Evolutionary conservation across 2,888 invertebrate species (phyloP).

Genomic region (Pycnomerus fuliginosus): DNA sequence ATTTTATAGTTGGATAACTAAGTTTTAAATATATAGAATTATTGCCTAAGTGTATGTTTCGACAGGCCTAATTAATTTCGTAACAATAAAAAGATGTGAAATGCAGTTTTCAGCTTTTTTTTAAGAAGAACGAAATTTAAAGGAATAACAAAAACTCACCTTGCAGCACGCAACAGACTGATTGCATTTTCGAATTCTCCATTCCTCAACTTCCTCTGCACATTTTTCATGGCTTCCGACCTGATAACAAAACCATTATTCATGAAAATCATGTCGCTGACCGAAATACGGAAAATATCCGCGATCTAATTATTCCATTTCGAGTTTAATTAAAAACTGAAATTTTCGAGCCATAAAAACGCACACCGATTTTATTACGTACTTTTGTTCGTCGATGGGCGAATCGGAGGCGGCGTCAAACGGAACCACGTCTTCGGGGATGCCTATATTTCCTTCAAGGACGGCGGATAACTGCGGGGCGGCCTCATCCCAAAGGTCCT

Average conservation of each 20-base stretch:
- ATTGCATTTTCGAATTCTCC: slow-evolving; percentile 75
- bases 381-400: slow-evolving; percentile 86
- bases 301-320: no score
- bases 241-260: slow-evolving; percentile 61
- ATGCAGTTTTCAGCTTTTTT: no score
- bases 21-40: no score
- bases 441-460: slow-evolving; percentile 55
- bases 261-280: no score
- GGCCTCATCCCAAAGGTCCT: slow-evolving; percentile 66
- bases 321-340: no score
- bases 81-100: no score
- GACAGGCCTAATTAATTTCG: no score
- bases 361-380: background rate
- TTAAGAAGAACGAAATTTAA: no score
- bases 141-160: no score
- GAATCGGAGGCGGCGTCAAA: slow-evolving; percentile 85
- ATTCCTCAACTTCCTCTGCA: slow-evolving; percentile 74
- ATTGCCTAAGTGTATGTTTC: no score
- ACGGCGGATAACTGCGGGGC: slow-evolving; percentile 50
- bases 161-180: slow-evolving; percentile 76
- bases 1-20: no score
- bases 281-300: no score
- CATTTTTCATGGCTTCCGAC: slow-evolving; percentile 81
- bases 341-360: background rate
- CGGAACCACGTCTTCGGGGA: slow-evolving; percentile 68